phyloP scores from a whole-genome alignment of 2,888 invertebrate genomes.

The Hirtodrosophila duncani region DNA sequence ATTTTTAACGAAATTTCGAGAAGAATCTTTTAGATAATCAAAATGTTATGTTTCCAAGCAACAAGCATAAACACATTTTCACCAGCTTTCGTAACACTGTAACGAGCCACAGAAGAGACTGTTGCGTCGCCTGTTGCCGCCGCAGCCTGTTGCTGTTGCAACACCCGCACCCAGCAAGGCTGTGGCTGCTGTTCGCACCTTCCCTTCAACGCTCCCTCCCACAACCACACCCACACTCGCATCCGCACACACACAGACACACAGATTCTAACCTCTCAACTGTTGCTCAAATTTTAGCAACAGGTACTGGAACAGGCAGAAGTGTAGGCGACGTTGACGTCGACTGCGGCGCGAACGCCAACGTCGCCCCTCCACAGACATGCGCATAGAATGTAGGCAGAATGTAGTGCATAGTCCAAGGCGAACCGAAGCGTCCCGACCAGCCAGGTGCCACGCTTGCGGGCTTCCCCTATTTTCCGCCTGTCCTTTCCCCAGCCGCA shows the following conservation, averaged over 20 bases:
- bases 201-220: too few species aligned
- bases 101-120: slow-evolving; percentile 25
- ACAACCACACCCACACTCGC: slow-evolving; percentile 4
- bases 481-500: slow-evolving; percentile 28
- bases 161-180: slow-evolving; percentile 24
- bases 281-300: slow-evolving; percentile 75
- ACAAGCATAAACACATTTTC: slow-evolving; percentile 17
- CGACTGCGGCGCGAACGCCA: slow-evolving; percentile 10
- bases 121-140: slow-evolving; percentile 28
- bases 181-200: too few species aligned
- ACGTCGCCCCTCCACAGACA: not conserved
- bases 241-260: slow-evolving; percentile 19
- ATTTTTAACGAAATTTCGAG: too few species aligned
- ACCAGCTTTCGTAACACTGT: slow-evolving; percentile 22
- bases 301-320: slow-evolving; percentile 58
- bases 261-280: slow-evolving; percentile 43
- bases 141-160: slow-evolving; percentile 62
- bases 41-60: too few species aligned
- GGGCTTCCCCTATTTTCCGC: not conserved
- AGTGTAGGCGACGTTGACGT: slow-evolving; percentile 6
- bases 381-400: too few species aligned
- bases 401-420: too few species aligned
- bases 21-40: too few species aligned
- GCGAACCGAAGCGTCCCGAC: too few species aligned
- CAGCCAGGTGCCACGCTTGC: too few species aligned